Evolutionary conservation across 2,113 vertebrate species (phyloP), one percentile per base, ranked within the genome.

Genomic region (Perca fluviatilis): DNA sequence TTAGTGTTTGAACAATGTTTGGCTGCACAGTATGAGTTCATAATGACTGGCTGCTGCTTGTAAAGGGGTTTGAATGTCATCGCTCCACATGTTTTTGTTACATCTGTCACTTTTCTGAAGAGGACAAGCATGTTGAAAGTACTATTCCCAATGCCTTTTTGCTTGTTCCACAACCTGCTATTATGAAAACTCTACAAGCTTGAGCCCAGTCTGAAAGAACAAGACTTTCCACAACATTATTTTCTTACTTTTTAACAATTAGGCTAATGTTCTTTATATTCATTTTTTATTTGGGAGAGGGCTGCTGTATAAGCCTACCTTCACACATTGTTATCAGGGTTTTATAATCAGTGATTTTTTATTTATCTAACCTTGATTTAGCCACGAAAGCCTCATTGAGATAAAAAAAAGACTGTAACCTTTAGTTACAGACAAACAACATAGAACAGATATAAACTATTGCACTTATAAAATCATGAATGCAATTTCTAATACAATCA

Each of bases 141-240:
- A n/a, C n/a, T 63, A 30, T 65, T 79, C 74, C 74, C 40, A 57
- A 10, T 15, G 14, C 18, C 23, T 74, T 46, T 61, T 46, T 46
- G 23, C 23, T 36, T 76, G 19, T 54, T 66, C 9, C 77, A 56
- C 68, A 40, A 43, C 23, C 63, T 82, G 30, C 43, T 33, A 11
- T 25, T 62, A 25, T 23, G 33, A 6, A 68, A 63, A n/a, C 7
- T 18, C n/a, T 54, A 65, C 47, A 9, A 62, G 9, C 4, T 49
- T 50, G 4, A 76, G n/a, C 18, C 9, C 15, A 13, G 51, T 33
- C 15, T 18, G 25, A 67, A 23, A 67, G 16, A 57, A 67, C 62
- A n/a, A n/a, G n/a, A 30, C 16, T 21, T 13, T 73, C 5, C n/a
- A 27, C 36, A 58, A 2, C 7, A 58, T 27, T 33, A 33, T 33